phyloP scores from a whole-genome alignment of 2,113 vertebrate species.

The Lagopus leucura region DNA sequence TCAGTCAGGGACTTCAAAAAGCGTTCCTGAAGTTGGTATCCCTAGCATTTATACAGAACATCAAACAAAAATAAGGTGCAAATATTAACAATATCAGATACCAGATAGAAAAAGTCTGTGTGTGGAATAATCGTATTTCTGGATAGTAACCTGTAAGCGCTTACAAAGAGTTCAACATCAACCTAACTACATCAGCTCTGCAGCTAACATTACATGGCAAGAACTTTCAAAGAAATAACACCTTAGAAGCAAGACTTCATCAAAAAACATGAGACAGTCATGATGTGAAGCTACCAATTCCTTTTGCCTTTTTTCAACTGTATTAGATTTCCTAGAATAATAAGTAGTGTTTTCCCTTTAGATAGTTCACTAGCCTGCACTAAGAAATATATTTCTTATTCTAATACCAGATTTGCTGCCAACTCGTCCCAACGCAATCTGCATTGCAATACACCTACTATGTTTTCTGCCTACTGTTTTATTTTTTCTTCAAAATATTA shows the following conservation, averaged over 20 bases:
- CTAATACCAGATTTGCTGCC: not conserved
- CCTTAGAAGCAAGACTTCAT: not conserved
- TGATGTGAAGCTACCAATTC: not conserved
- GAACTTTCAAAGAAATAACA: not conserved
- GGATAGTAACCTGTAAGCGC: not conserved
- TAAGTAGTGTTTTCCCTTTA: not conserved
- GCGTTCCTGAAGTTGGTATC: not conserved
- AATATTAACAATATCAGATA: not conserved
- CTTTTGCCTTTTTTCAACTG: not conserved
- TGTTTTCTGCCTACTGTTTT: not conserved
- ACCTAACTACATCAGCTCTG: not conserved
- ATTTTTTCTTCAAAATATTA: not conserved
- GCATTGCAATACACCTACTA: not conserved
- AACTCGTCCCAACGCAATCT: not conserved
- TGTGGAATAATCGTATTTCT: not conserved
- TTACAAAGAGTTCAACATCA: not conserved
- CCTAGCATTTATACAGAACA: not conserved
- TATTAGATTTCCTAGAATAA: not conserved
- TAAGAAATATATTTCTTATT: not conserved
- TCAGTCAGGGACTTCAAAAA: not conserved
- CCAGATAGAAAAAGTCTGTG: accelerated
- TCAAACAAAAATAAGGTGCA: not conserved
- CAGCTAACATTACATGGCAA: not conserved
- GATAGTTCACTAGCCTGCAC: not conserved
- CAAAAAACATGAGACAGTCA: not conserved